These are phyloP conservation scores for Sula dactylatra DNA, from an alignment of 2,113 vertebrate genomes.

Conservation along the genomic window DNA sequence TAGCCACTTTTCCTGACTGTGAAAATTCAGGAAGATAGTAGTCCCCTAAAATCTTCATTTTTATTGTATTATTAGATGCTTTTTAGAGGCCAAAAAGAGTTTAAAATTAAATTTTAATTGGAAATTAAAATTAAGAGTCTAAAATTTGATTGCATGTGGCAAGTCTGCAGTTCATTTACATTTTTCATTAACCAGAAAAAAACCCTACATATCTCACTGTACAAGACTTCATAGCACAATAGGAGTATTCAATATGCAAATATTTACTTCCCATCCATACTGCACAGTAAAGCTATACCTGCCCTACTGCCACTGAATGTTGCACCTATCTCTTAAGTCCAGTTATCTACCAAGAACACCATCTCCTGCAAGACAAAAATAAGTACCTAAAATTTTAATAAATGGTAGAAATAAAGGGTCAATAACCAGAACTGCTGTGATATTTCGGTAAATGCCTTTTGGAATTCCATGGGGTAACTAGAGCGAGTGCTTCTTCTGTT, in stretches of 20 bases:
- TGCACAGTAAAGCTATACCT: not conserved
- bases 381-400: not conserved
- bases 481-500: not conserved
- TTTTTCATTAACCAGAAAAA: not conserved
- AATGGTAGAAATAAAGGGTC: not conserved
- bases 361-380: not conserved
- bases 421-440: not conserved
- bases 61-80: not conserved
- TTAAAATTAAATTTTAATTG: no score
- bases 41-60: not conserved
- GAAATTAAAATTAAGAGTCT: no score
- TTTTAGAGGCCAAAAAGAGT: not conserved
- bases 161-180: not conserved
- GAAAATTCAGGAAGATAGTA: not conserved
- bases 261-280: not conserved
- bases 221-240: not conserved
- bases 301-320: not conserved
- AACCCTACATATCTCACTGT: not conserved
- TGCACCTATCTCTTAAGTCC: not conserved
- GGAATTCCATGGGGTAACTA: not conserved
- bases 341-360: not conserved
- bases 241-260: not conserved
- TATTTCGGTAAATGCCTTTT: not conserved
- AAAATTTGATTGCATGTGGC: not conserved
- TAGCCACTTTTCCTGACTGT: not conserved